Conservation (phyloP, 2,113 vertebrate genomes). For the Dipodomys stephensi region DNA sequence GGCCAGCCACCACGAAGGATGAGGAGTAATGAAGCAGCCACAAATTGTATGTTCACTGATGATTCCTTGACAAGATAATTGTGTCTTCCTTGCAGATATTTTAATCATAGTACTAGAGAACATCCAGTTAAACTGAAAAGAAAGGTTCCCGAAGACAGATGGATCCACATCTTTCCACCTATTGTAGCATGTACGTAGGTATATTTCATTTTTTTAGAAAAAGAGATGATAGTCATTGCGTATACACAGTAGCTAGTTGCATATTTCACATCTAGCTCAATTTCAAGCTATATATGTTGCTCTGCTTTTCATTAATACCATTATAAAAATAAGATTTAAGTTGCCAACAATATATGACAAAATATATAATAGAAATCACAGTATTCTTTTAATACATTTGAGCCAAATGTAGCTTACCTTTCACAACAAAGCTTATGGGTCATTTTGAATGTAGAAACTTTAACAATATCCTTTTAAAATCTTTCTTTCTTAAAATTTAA, state of each 20-base stretch:
- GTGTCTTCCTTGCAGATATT: constrained; percentile 78
- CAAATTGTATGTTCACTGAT: constrained; percentile 82
- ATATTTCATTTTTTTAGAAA: not conserved
- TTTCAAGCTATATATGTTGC: not conserved
- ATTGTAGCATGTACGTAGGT: fast-evolving
- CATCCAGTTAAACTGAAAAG: constrained; percentile 61
- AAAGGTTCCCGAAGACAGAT: not conserved
- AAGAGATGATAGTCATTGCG: not conserved
- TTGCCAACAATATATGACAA: not conserved
- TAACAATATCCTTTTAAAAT: not conserved
- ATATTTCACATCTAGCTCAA: not conserved
- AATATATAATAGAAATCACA: not conserved
- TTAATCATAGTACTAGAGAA: constrained; percentile 71
- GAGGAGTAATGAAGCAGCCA: constrained; percentile 76
- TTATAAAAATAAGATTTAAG: constrained; percentile 57
- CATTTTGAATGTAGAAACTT: not conserved
- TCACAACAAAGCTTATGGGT: not conserved
- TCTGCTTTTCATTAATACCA: not conserved
- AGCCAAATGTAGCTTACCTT: not conserved
- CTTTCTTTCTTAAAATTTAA: not conserved
- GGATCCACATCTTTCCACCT: not conserved
- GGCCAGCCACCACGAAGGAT: constrained; percentile 84
- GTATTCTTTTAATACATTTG: fast-evolving
- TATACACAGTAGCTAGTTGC: not conserved
- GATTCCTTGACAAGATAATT: constrained; percentile 83